Base-by-base conservation (phyloP, 1,140 invertebrate genomes). In the Polyergus mexicanus region DNA sequence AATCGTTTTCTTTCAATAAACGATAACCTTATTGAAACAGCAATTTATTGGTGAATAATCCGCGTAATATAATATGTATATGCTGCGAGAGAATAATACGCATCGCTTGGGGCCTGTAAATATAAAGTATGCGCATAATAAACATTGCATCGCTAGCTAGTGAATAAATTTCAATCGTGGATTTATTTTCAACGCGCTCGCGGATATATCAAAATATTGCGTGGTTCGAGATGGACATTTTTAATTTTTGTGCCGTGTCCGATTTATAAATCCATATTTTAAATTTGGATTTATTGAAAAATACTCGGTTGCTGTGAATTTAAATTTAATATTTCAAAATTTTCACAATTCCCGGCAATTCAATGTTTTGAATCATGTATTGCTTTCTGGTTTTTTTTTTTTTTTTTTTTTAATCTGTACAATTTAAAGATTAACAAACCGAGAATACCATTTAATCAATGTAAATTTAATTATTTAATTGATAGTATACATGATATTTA, bases 21-120 rank as follows among this genome's bases (percentile, higher is more conserved):
- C 11, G n/a, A 41, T 11, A 72, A 56, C 19, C 44, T 81, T 38
- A 62, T 72, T 83, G 35, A 58, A 72, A 47, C 3, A 62, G 38
- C 28, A 80, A 83, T 72, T 83, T 74, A 74, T 35, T 16, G 28
- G 8, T 60, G 28, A 60, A 62, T 83, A 35, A 83, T 72, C 32
- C 25, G 19, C 3, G 41, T 74, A 60, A 72, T 62, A 19, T 25
- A 72, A 81, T 44, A 2, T 44, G 6, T 32, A 25, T 38, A 51
- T 66, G 41, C 11, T 8, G 25, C 2, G 10, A 60, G 10, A 60
- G 41, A 35, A 83, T 19, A 32, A 71, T 58, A 25, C 8, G 54
- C n/a, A 72, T 69, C 5, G 19, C 54, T 58, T 13, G 38, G 32
- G 5, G 25, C 25, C 5, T 19, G 25, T 60, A 81, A 81, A 81